Evolutionary conservation across 2,113 vertebrate genomes (phyloP).

Genomic region (Pterocles burchelli): DNA sequence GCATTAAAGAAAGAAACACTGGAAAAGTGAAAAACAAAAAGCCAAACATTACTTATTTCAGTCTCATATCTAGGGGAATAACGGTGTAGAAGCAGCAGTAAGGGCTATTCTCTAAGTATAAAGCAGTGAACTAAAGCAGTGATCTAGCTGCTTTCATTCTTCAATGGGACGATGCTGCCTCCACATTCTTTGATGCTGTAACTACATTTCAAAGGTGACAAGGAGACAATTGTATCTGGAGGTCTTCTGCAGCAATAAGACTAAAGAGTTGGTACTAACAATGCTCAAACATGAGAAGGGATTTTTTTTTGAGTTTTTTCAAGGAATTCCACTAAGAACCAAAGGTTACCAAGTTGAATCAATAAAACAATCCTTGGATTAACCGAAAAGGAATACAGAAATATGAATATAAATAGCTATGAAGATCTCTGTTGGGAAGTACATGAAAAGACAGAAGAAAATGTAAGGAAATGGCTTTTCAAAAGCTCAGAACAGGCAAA

Average conservation of each 20-base stretch:
- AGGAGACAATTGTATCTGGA: neutral
- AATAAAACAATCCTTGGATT: neutral
- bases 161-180: constrained; percentile 43
- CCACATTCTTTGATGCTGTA: constrained; percentile 19
- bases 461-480: neutral
- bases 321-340: neutral
- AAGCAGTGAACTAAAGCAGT: neutral
- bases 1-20: neutral
- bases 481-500: neutral
- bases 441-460: neutral
- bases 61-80: neutral
- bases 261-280: neutral
- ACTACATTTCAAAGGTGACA: constrained; percentile 35
- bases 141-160: neutral
- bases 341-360: neutral
- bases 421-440: neutral
- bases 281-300: neutral
- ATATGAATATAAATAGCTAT: neutral
- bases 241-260: neutral
- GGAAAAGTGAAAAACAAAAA: neutral
- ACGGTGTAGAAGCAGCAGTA: neutral
- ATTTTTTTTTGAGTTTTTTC: neutral
- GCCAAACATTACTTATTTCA: neutral
- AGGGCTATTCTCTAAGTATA: neutral
- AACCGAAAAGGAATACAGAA: neutral